A percentile compares a stretch with the other conserved stretches of the same genome.
Conservation (phyloP, 2,888 invertebrate species). For the Philonicus albiceps region DNA sequence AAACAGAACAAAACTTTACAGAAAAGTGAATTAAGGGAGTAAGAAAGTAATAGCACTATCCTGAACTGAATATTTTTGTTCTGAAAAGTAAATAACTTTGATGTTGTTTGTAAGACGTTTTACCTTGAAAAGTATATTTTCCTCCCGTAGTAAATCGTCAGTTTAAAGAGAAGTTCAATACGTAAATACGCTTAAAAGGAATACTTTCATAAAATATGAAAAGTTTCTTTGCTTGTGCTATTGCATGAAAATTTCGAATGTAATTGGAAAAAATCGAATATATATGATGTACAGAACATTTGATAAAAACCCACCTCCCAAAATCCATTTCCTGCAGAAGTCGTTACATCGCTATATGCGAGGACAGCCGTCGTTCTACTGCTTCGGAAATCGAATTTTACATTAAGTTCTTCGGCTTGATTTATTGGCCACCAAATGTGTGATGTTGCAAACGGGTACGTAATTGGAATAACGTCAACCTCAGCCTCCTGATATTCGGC, state of each 20-base stretch:
- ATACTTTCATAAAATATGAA: not conserved
- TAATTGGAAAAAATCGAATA: not conserved
- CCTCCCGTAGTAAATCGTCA: not conserved
- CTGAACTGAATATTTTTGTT: not conserved
- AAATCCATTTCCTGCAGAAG: conserved; percentile 77
- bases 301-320: conserved; percentile 76
- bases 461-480: conserved; percentile 87
- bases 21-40: not conserved
- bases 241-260: not conserved
- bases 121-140: not conserved
- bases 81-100: not conserved
- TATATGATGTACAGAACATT: not conserved
- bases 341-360: conserved; percentile 82
- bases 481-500: conserved; percentile 85
- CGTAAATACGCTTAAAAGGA: not conserved
- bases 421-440: conserved; percentile 90
- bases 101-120: not conserved
- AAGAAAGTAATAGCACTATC: not conserved
- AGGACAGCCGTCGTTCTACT: conserved; percentile 83
- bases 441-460: conserved; percentile 89
- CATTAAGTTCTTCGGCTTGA: conserved; percentile 74
- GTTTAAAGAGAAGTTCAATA: not conserved
- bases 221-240: not conserved
- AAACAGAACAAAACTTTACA: not conserved
- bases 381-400: conserved; percentile 88